Conservation (phyloP, 2,113 vertebrate genomes). For the Cephalopterus ornatus region DNA sequence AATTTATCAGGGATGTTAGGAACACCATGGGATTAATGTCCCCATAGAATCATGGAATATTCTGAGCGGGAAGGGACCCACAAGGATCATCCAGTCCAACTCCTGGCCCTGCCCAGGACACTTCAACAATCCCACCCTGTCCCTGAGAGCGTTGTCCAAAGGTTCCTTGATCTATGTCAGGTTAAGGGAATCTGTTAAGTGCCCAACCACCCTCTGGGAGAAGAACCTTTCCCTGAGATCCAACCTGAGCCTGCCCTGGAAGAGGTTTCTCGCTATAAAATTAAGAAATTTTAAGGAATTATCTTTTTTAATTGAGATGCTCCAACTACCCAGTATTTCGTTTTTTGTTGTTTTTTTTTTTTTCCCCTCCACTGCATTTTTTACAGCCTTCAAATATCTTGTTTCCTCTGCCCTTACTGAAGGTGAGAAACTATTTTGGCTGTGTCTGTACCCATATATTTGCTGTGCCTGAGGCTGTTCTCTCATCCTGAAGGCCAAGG, state of each 20-base stretch:
- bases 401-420: background rate
- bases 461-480: background rate
- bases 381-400: background rate
- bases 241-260: background rate
- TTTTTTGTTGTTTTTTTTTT: background rate
- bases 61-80: background rate
- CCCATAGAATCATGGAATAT: background rate
- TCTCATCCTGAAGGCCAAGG: background rate
- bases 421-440: background rate
- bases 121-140: background rate
- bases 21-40: rapidly evolving
- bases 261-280: background rate
- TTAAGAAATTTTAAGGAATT: background rate
- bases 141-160: background rate
- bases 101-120: background rate
- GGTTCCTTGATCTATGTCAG: rapidly evolving
- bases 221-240: background rate
- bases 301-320: background rate
- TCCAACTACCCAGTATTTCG: background rate
- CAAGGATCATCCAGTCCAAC: background rate
- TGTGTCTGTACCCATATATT: background rate
- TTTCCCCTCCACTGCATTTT: background rate
- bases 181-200: background rate
- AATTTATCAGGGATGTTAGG: background rate
- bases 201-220: background rate